Base-by-base conservation (phyloP, 2,888 invertebrate genomes). In the Portevinia maculata region DNA sequence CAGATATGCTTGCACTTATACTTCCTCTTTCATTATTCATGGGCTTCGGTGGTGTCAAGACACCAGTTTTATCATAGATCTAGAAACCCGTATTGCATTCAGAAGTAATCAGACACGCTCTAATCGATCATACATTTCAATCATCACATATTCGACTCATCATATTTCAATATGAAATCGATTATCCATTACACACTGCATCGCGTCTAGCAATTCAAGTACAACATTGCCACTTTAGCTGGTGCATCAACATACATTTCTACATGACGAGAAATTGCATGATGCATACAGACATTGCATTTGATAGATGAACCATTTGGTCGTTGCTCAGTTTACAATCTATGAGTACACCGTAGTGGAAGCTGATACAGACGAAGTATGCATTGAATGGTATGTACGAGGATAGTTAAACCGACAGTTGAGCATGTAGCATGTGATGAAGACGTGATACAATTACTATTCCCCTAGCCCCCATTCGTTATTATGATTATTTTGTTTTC, bases 361-460 rank as follows among this genome's bases (percentile, higher is more conserved):
- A 39, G 39, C 13, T 30, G 15, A 21, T 28, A 28, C 9, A 13
- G 21, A 34, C 8, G 34, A 55, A 55, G 44, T 11, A 32, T 19
- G 37, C 11, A 24, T 24, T 2, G 8, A 24, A 34, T 55, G 24
- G 55, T 55, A 67, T 21, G 30, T 44, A 41, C n/a, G n/a, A n/a
- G n/a, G 5, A 24, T 2, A 3, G 8, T 44, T 17, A 46, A 55
- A 39, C 13, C 17, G 32, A 37, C 13, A 50, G 37, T 50, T 30
- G 28, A 70, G 37, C 69, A 59, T 59, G 69, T 69, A 57, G 48
- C 69, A 71, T 71, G 65, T 24, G 17, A 52, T 37, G 59, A 30
- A 21, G 44, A 71, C 71, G 71, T 79, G 71, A 79, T 59, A 39
- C 65, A 78, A 78, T 65, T 70, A 30, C 32, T 32, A 59, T 71